Evolutionary conservation across 2,113 vertebrate genomes (phyloP), one percentile per base, ranked within the genome.

Genomic region (Larimichthys polyactis): DNA sequence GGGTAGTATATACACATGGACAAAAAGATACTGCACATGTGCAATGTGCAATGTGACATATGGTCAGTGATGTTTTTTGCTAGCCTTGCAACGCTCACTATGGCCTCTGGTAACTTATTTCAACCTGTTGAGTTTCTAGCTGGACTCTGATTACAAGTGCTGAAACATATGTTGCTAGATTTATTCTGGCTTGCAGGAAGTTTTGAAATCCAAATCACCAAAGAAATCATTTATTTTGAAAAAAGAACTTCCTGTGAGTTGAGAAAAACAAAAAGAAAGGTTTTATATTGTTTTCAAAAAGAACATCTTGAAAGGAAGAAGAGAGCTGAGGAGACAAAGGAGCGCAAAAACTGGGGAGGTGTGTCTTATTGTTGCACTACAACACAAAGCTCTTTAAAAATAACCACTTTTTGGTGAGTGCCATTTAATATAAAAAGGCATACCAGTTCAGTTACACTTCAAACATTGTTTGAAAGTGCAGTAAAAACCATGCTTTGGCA

Each of bases 401-500:
- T 59, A 63, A 76, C 20, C 82, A 64, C 65, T 85, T 67, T 65
- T 87, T 73, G 79, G 75, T 92, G 88, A 91, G 75, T 58, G 63
- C 36, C 27, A 70, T 63, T 63, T 74, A 49, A 74, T 57, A 88
- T 91, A 87, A 88, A 84, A 57, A 87, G 87, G 81, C 76, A 83
- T 80, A 55, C 83, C 85, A 63, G 71, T 79, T 88, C 69, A 65
- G 71, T 85, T 87, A 86, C 79, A 84, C 68, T 88, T 81, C 91
- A 87, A 81, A 79, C 81, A 49, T 22, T 62, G 75, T 89, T 91
- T 87, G 59, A 86, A 91, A 77, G 54, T 40, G 87, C 83, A 82
- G 76, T 91, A 90, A 92, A 94, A 90, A 40, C 40, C 69, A 73
- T 75, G 77, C 77, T 67, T 90, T 94, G 94, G 92, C 87, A 90